Conservation (phyloP, 2,888 invertebrate genomes). For the Phlogophora meticulosa region DNA sequence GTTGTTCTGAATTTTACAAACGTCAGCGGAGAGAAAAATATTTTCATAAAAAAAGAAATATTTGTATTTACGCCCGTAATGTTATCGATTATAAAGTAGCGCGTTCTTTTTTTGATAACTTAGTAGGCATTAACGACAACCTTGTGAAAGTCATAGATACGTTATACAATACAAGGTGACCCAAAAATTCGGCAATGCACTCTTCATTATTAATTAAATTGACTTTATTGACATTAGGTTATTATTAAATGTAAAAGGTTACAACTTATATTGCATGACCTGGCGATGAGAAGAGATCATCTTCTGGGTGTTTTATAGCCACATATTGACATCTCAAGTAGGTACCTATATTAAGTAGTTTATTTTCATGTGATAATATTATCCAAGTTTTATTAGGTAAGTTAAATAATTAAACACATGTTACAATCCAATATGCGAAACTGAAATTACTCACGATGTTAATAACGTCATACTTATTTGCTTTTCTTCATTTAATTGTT, state of each 20-base stretch:
- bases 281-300: conserved; percentile 1
- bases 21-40: conserved; percentile 12
- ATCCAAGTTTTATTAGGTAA: not conserved
- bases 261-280: conserved; percentile 11
- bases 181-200: conserved; percentile 68
- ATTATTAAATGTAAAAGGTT: conserved; percentile 29
- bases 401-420: not conserved
- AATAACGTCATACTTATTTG: not conserved
- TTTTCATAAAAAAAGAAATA: conserved; percentile 16
- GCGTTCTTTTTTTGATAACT: conserved; percentile 46
- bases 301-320: not conserved
- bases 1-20: conserved; percentile 18
- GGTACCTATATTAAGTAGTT: not conserved
- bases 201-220: conserved; percentile 52
- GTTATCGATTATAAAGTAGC: conserved; percentile 36
- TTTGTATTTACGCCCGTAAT: conserved; percentile 14
- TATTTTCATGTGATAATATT: not conserved
- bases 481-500: not conserved
- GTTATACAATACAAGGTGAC: conserved; percentile 73
- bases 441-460: not conserved
- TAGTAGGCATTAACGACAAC: conserved; percentile 58
- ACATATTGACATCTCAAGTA: not conserved
- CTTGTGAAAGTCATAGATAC: conserved; percentile 72
- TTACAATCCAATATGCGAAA: conserved; percentile 13
- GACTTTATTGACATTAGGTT: conserved; percentile 52